Base-by-base conservation (phyloP, 2,113 vertebrate species). In the Cynoglossus semilaevis region DNA sequence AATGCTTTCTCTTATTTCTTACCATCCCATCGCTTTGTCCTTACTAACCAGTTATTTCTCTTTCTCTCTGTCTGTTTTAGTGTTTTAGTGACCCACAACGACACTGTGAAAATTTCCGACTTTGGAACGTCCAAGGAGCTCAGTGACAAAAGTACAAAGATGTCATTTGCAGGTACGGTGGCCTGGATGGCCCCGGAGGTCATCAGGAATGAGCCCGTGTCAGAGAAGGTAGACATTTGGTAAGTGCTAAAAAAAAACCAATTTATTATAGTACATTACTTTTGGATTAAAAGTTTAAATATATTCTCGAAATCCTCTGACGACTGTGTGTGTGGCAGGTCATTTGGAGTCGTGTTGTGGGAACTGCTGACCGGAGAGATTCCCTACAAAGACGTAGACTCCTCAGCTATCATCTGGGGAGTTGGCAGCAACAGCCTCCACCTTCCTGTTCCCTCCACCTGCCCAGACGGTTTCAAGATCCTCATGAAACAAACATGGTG, bases 401-500 rank as follows among this genome's bases (percentile, higher is more conserved):
- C 97, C 2, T 99, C 97, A 0, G 97, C 97, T 84, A 99, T 99
- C 58, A 99, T 99, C 35, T 99, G 97, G 97, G 97, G 97, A 9
- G 97, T 99, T 12, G 97, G 97, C 63, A 99, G 97, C 78, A 99
- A 99, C 79, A 99, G 97, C 76, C 89, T 99, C 2, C 97, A 99
- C 79, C 96, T 99, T 64, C 97, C 97, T 0, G 96, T 99, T 58
- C 97, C 97, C 59, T 98, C 97, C 50, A 98, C 96, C 16, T 98
- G 96, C 78, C 97, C 97, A 0, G 96, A 98, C 37, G 97, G 97
- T 66, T 99, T 99, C 90, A 98, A 98, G 88, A 96, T 99, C 86
- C 95, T 99, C 70, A 98, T 99, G 97, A 98, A 96, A 78, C 97
- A 99, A 81, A 95, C 96, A 11, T 99, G 97, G 97, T 98, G 91